Evolutionary conservation across 2,888 invertebrate species (phyloP).

Genomic region (Clepsis dumicolana): DNA sequence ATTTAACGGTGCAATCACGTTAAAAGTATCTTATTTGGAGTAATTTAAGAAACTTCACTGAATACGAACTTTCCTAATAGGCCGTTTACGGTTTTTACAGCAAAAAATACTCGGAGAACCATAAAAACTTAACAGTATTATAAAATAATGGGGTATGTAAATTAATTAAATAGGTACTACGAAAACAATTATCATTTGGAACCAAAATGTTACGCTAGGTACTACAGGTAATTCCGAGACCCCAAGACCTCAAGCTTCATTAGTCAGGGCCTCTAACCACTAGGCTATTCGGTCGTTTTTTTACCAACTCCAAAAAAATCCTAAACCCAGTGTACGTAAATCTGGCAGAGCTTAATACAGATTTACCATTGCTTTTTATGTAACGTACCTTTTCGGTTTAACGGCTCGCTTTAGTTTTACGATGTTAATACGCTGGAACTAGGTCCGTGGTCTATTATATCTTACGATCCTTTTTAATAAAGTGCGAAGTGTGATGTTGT

Average conservation of each 20-base stretch:
- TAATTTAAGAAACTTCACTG: conserved; percentile 11
- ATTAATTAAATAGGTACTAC: not conserved
- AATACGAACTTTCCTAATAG: conserved; percentile 5
- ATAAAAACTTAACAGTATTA: not conserved
- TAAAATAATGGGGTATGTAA: not conserved
- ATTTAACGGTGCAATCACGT: not conserved
- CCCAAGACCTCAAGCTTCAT: no score
- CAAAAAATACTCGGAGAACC: not conserved
- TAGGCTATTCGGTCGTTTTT: no score
- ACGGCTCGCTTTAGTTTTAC: conserved; percentile 38
- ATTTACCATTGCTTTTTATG: conserved; percentile 41
- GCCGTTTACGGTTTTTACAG: conserved; percentile 3
- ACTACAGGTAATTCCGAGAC: no score
- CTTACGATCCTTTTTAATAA: conserved; percentile 33
- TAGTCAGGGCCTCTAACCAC: no score
- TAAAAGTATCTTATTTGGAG: not conserved
- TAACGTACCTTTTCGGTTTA: conserved; percentile 41
- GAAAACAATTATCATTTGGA: not conserved
- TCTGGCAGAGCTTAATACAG: conserved; percentile 26
- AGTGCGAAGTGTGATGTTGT: conserved; percentile 9
- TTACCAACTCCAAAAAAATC: not conserved
- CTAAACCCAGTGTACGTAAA: not conserved
- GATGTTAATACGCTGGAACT: conserved; percentile 40
- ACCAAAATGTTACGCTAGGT: no score
- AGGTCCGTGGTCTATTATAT: conserved; percentile 34